Evolutionary conservation across 2,113 vertebrate species (phyloP).

Genomic region (Perognathus longimembris): DNA sequence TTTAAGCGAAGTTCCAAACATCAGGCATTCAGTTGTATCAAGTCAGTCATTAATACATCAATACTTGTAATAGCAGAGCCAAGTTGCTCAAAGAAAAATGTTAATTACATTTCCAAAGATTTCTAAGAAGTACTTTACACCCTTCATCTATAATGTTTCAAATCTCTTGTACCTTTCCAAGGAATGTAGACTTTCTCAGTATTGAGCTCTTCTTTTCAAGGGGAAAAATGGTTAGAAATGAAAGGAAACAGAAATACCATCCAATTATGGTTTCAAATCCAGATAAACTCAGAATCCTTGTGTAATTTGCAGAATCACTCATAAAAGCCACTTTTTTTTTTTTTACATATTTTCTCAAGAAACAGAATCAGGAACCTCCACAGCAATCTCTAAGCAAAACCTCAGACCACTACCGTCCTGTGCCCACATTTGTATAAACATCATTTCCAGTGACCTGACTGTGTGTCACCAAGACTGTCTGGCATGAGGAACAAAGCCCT

Average conservation of each 20-base stretch:
- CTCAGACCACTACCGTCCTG: not conserved
- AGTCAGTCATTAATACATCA: not conserved
- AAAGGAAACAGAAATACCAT: not conserved
- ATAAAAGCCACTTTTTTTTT: not conserved
- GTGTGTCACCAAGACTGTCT: not conserved
- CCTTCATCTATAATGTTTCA: not conserved
- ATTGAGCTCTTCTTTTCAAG: not conserved
- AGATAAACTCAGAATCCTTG: not conserved
- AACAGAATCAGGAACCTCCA: not conserved
- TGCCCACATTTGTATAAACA: constrained; percentile 55
- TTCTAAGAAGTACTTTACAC: not conserved
- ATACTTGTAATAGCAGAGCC: not conserved
- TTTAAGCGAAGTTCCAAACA: not conserved
- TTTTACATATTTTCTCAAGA: constrained; percentile 37
- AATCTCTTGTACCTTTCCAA: not conserved
- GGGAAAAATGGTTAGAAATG: not conserved
- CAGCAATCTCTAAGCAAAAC: constrained; percentile 21
- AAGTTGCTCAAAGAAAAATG: not conserved
- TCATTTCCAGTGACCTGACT: not conserved
- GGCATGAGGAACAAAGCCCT: not conserved
- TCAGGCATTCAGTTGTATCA: not conserved
- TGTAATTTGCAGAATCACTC: not conserved
- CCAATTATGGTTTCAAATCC: constrained; percentile 1
- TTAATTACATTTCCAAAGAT: not conserved
- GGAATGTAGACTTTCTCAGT: not conserved